Percentiles rank a stretch among this genome's conserved stretches.
These are phyloP conservation scores for Blastobasis adustella DNA, from an alignment of 2,888 invertebrate species.

Conservation along the genomic window DNA sequence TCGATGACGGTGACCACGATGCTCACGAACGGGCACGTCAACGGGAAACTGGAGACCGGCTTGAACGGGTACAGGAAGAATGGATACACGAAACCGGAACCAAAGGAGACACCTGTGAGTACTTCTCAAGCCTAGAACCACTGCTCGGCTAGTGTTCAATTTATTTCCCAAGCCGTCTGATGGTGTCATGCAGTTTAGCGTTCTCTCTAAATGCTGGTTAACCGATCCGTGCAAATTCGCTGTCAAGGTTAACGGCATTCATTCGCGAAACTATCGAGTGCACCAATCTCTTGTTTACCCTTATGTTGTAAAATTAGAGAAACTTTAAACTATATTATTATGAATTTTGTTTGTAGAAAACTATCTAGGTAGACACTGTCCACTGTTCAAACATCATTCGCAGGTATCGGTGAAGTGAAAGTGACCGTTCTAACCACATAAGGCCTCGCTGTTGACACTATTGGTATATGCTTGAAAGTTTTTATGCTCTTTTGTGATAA, in stretches of 20 bases:
- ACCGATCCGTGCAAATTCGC: background rate
- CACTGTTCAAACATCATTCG: conserved; percentile 10
- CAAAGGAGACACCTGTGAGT: conserved; percentile 44
- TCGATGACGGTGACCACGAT: conserved; percentile 59
- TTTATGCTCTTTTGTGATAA: background rate
- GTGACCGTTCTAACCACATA: conserved; percentile 16
- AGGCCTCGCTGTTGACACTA: conserved; percentile 15
- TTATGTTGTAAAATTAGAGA: too few relatives aligned
- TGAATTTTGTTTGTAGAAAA: too few relatives aligned
- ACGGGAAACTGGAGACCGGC: conserved; percentile 44
- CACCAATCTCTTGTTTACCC: background rate
- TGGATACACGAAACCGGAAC: conserved; percentile 47
- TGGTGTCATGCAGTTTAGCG: too few relatives aligned
- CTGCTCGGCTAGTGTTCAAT: too few relatives aligned
- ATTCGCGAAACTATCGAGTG: too few relatives aligned
- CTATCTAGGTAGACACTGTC: background rate
- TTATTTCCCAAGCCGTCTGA: too few relatives aligned
- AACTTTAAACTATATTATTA: too few relatives aligned
- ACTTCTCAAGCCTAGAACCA: conserved; percentile 1
- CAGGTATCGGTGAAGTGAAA: conserved; percentile 21
- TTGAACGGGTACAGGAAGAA: conserved; percentile 58
- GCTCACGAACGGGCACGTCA: conserved; percentile 51
- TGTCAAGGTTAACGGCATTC: background rate
- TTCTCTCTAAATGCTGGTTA: background rate
- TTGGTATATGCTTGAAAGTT: conserved; percentile 19